Percentiles rank a stretch among this genome's conserved stretches.
Evolutionary conservation across 2,888 invertebrate genomes (phyloP).

Genomic region (Palloptera scutellata): DNA sequence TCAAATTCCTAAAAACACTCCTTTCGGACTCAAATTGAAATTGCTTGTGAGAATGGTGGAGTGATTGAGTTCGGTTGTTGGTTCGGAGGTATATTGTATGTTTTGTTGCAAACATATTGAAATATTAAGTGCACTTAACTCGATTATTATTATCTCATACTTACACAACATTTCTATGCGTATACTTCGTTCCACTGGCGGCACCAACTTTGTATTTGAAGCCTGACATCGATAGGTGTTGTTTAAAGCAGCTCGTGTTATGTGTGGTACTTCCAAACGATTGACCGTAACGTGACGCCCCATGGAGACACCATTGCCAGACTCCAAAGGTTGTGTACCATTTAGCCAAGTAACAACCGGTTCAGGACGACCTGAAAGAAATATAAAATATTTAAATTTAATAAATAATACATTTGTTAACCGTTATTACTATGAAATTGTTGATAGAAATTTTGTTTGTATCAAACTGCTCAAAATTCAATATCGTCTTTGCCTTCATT

Average conservation of each 20-base stretch:
- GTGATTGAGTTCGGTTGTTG: too few species aligned
- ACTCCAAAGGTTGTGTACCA: constrained; percentile 75
- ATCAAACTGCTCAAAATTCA: too few species aligned
- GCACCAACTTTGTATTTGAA: constrained; percentile 84
- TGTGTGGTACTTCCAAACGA: constrained; percentile 76
- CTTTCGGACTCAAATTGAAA: too few species aligned
- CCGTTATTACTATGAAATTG: too few species aligned
- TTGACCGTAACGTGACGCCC: constrained; percentile 82
- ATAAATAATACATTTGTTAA: too few species aligned
- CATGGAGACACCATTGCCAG: constrained; percentile 75
- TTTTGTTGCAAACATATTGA: too few species aligned
- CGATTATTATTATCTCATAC: constrained; percentile 60
- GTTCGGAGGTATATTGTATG: too few species aligned
- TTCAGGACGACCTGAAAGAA: constrained; percentile 76
- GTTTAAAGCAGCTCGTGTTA: constrained; percentile 80
- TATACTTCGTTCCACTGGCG: constrained; percentile 83
- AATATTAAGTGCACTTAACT: background rate
- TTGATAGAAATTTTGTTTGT: too few species aligned
- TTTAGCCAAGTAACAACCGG: constrained; percentile 88
- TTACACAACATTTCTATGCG: constrained; percentile 84
- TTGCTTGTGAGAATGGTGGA: too few species aligned
- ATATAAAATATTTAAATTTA: background rate
- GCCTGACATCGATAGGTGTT: constrained; percentile 89
- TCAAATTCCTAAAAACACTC: too few species aligned
- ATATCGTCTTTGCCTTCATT: too few species aligned